Evolutionary conservation across 2,113 vertebrate species (phyloP).

Genomic region (Nanorana parkeri): DNA sequence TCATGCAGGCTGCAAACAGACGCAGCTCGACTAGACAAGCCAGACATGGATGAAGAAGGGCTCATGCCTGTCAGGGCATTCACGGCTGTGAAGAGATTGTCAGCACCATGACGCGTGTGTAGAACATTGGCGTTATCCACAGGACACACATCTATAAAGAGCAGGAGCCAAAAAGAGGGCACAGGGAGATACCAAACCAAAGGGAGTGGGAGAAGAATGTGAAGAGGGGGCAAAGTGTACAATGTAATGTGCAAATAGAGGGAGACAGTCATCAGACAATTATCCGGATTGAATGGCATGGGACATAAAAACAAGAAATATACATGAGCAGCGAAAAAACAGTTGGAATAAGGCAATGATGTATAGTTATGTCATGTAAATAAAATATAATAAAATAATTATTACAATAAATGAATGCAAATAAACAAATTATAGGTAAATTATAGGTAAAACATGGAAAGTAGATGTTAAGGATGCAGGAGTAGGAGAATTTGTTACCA

Average conservation of each 20-base stretch:
- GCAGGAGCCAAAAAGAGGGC: constrained; percentile 61
- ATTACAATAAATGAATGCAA: neutral
- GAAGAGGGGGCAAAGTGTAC: neutral
- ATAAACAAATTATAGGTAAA: neutral
- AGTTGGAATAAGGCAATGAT: neutral
- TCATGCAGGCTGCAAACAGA: constrained; percentile 94
- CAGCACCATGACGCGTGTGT: constrained; percentile 81
- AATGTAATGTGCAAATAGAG: constrained; percentile 55
- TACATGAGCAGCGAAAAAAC: neutral
- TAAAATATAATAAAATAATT: neutral
- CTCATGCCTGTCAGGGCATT: constrained; percentile 95
- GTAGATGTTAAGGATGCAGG: neutral
- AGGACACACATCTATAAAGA: constrained; percentile 57
- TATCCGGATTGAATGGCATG: neutral
- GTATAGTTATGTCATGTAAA: neutral
- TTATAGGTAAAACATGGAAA: too few species aligned
- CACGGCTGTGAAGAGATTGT: constrained; percentile 97
- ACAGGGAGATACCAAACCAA: constrained; percentile 59
- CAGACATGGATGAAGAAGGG: constrained; percentile 92
- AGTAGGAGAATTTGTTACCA: constrained; percentile 6
- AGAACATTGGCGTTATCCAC: constrained; percentile 75
- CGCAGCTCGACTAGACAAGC: constrained; percentile 90
- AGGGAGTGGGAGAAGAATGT: neutral
- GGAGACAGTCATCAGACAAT: constrained; percentile 52
- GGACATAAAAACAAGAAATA: neutral